These are phyloP conservation scores for Basileuterus tristriatus DNA, from an alignment of 2,797 vertebrate genomes.

Conservation along the genomic window DNA sequence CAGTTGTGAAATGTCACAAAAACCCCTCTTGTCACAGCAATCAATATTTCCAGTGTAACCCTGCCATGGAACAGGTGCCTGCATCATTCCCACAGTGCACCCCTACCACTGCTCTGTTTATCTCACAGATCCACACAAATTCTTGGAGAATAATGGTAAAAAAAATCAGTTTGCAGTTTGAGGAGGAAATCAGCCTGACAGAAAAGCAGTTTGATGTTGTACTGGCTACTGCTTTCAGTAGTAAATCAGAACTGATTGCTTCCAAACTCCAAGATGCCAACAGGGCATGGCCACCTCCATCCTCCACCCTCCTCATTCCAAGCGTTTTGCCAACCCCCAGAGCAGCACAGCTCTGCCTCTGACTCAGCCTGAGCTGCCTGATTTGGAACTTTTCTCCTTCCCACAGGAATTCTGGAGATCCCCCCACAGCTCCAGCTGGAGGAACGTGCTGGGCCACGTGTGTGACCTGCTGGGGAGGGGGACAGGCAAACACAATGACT, in stretches of 20 bases:
- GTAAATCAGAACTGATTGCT: neutral
- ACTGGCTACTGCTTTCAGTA: neutral
- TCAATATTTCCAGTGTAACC: neutral
- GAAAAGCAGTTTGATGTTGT: neutral
- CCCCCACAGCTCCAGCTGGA: neutral
- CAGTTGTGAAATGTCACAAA: neutral
- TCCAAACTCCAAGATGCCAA: neutral
- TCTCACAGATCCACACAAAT: neutral
- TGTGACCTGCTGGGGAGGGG: neutral
- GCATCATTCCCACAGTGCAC: neutral
- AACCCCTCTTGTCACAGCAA: neutral
- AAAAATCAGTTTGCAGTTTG: neutral
- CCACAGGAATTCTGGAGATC: slow-evolving; percentile 20
- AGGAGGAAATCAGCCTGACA: neutral
- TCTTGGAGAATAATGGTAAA: neutral
- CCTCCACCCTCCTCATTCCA: neutral
- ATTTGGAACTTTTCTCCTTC: slow-evolving; percentile 13
- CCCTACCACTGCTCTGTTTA: neutral
- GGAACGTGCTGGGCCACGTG: neutral
- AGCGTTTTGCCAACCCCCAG: neutral
- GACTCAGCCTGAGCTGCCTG: neutral
- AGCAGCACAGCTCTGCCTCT: neutral
- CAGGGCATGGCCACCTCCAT: neutral
- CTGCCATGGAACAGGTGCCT: neutral
- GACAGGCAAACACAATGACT: neutral